These are phyloP conservation scores for Leptodirus hochenwartii DNA, from an alignment of 2,888 invertebrate genomes.

Conservation along the genomic window DNA sequence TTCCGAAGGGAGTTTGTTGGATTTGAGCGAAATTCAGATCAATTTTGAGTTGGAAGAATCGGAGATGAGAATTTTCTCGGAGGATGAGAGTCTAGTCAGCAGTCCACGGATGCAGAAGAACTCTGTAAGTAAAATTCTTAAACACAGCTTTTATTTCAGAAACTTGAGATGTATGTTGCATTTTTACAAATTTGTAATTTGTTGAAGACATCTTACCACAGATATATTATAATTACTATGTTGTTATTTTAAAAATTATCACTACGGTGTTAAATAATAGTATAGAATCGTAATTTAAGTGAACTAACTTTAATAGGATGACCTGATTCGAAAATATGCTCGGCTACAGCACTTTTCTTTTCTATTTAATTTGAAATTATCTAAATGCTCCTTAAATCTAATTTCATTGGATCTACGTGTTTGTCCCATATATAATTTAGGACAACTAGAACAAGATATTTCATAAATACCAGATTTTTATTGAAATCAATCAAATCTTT, in stretches of 20 bases:
- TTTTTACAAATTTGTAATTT: not conserved
- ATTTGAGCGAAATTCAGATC: conserved; percentile 67
- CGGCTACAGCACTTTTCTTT: too few species aligned
- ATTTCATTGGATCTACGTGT: too few species aligned
- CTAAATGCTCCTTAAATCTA: too few species aligned
- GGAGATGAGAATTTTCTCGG: conserved; percentile 77
- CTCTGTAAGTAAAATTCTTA: not conserved
- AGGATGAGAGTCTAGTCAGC: conserved; percentile 54
- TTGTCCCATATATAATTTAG: too few species aligned
- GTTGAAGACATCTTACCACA: not conserved
- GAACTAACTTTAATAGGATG: too few species aligned
- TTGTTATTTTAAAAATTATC: conserved; percentile 9
- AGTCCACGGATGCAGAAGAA: conserved; percentile 33
- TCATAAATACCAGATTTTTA: too few species aligned
- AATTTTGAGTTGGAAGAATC: conserved; percentile 72
- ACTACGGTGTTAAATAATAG: too few species aligned
- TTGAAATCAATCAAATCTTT: too few species aligned
- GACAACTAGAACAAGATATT: too few species aligned
- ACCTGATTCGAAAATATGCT: too few species aligned
- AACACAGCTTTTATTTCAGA: not conserved
- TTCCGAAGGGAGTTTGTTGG: conserved; percentile 32
- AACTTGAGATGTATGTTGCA: not conserved
- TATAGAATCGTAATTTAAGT: too few species aligned
- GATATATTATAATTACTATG: not conserved
- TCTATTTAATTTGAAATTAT: too few species aligned